Conservation (phyloP, 2,888 invertebrate genomes). For the Andricus quercusramuli region DNA sequence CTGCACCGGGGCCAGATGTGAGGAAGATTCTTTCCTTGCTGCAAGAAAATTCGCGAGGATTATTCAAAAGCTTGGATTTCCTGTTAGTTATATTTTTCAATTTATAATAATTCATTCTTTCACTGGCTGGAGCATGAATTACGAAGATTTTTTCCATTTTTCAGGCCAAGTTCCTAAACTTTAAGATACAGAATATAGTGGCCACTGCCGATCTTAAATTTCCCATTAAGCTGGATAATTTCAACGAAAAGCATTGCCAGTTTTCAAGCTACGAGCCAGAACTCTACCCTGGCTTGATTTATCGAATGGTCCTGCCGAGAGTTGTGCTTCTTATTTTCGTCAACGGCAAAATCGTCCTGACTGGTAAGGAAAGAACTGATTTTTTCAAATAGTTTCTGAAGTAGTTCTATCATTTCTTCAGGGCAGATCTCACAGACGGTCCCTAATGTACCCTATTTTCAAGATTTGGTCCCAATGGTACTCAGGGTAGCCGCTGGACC, state of each 20-base stretch:
- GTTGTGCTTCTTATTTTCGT: constrained; percentile 98
- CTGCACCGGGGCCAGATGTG: constrained; percentile 89
- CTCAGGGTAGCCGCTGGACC: too few relatives aligned
- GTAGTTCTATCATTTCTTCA: background rate
- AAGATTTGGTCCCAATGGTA: too few relatives aligned
- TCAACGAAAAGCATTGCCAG: constrained; percentile 87
- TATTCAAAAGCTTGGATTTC: constrained; percentile 89
- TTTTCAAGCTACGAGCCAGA: constrained; percentile 98
- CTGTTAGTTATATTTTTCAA: constrained; percentile 79
- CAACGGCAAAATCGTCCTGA: constrained; percentile 98
- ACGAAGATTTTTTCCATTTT: constrained; percentile 61
- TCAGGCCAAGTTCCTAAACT: constrained; percentile 88
- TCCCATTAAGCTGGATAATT: constrained; percentile 87
- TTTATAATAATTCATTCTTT: background rate
- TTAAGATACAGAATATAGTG: constrained; percentile 87
- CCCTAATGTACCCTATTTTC: too few relatives aligned
- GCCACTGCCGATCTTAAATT: constrained; percentile 87
- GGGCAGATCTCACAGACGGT: too few relatives aligned
- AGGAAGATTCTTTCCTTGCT: constrained; percentile 88
- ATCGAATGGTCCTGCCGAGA: constrained; percentile 97
- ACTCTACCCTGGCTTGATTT: constrained; percentile 98
- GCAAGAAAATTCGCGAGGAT: constrained; percentile 91
- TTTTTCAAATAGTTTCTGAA: constrained; percentile 16
- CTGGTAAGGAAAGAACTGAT: constrained; percentile 79
- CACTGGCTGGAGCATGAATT: background rate